These are phyloP conservation scores for Thunnus thynnus DNA, from an alignment of 2,113 vertebrate species.

Conservation along the genomic window DNA sequence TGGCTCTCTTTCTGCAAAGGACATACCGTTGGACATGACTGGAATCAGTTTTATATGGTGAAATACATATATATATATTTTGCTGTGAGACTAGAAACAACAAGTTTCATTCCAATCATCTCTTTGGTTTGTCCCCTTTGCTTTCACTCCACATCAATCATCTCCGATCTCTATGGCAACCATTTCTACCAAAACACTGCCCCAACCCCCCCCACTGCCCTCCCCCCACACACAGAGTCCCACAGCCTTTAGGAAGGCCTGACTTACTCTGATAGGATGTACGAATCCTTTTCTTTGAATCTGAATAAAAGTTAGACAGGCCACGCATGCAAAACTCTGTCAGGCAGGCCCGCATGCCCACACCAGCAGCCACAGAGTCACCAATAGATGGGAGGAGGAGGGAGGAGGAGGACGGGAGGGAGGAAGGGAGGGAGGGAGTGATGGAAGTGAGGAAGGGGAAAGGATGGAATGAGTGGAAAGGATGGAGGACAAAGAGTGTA, in stretches of 20 bases:
- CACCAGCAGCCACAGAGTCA: slow-evolving; percentile 91
- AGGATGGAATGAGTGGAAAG: background rate
- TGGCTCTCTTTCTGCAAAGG: slow-evolving; percentile 59
- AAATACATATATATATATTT: slow-evolving; percentile 14
- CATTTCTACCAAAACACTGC: slow-evolving; percentile 12
- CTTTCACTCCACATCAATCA: slow-evolving; percentile 14
- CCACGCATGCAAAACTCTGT: slow-evolving; percentile 99
- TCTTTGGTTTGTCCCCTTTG: slow-evolving; percentile 54
- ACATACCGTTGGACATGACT: slow-evolving; percentile 68
- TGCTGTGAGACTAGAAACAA: slow-evolving; percentile 1
- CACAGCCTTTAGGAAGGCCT: slow-evolving; percentile 70
- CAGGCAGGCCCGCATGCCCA: slow-evolving; percentile 96
- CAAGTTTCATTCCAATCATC: slow-evolving; percentile 61
- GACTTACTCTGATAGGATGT: slow-evolving; percentile 99
- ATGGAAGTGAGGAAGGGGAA: background rate
- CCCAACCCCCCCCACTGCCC: slow-evolving; percentile 5
- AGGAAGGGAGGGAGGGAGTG: background rate
- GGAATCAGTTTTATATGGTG: slow-evolving; percentile 45
- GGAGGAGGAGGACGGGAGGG: slow-evolving; percentile 9
- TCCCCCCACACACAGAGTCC: slow-evolving; percentile 48
- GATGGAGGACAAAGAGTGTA: slow-evolving; percentile 10
- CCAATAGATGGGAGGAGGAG: slow-evolving; percentile 84
- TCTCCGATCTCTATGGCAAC: slow-evolving; percentile 6
- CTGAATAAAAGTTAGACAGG: slow-evolving; percentile 99
- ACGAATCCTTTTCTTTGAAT: slow-evolving; percentile 99